A percentile compares a stretch with the other conserved stretches of the same genome.
These are phyloP conservation scores for Pyrrhura leucotis DNA, from an alignment of 2,797 vertebrate species.

Conservation along the genomic window DNA sequence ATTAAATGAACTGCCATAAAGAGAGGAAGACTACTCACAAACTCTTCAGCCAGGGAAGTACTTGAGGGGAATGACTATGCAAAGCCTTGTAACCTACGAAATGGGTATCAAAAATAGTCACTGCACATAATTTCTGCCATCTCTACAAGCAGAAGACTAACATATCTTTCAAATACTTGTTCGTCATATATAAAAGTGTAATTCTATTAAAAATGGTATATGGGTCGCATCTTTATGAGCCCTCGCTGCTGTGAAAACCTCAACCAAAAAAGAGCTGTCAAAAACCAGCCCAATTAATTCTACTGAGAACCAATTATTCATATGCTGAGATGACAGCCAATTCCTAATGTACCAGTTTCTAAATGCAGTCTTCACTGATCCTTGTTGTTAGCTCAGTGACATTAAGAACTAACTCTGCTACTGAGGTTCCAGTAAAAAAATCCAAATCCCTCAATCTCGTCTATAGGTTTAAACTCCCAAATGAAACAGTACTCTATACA, in stretches of 20 bases:
- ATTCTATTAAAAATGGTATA: constrained; percentile 7
- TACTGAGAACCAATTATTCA: neutral
- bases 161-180: neutral
- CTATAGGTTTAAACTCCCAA: neutral
- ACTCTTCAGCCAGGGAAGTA: neutral
- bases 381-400: neutral
- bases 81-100: neutral
- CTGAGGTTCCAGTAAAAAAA: neutral
- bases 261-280: constrained; percentile 13
- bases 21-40: neutral
- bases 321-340: neutral
- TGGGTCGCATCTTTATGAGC: neutral
- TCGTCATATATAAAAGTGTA: neutral
- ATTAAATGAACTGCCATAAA: neutral
- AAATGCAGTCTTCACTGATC: neutral
- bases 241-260: neutral
- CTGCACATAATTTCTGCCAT: neutral
- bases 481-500: neutral
- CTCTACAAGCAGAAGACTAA: neutral
- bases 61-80: neutral
- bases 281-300: neutral
- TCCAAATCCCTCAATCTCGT: neutral
- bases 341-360: neutral
- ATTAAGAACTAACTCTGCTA: neutral
- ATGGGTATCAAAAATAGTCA: neutral